Evolutionary conservation across 2,113 vertebrate species (phyloP).

Genomic region (Naja naja): DNA sequence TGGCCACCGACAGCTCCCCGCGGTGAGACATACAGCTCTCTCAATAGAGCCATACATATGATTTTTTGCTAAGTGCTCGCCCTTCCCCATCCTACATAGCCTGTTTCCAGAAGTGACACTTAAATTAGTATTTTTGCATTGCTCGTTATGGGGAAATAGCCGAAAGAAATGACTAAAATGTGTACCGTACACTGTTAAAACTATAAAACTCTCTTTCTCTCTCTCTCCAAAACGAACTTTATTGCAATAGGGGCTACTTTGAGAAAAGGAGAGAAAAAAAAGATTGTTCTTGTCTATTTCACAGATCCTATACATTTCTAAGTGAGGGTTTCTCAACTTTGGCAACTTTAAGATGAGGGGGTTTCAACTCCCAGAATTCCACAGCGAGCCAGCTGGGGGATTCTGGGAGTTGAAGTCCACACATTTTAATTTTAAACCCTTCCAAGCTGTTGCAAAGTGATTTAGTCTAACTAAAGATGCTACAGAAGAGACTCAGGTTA

Average conservation of each 20-base stretch:
- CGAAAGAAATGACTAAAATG: not conserved
- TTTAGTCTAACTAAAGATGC: not conserved
- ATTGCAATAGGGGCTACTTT: not conserved
- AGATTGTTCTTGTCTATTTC: not conserved
- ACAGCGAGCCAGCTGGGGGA: not conserved
- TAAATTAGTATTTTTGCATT: slow-evolving; percentile 27
- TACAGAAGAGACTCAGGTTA: not conserved
- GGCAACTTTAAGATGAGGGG: not conserved
- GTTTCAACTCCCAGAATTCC: not conserved
- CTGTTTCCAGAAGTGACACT: slow-evolving; percentile 23
- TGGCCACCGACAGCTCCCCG: slow-evolving; percentile 67
- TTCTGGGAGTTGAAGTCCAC: not conserved
- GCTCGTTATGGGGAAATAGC: not conserved
- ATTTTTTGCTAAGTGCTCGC: slow-evolving; percentile 65
- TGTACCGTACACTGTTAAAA: not conserved
- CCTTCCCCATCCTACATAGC: slow-evolving; percentile 31
- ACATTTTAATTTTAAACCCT: not conserved
- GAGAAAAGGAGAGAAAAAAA: not conserved
- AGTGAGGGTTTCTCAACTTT: not conserved
- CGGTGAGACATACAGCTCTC: slow-evolving; percentile 54
- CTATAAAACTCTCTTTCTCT: not conserved
- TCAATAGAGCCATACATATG: slow-evolving; percentile 62
- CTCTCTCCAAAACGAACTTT: not conserved
- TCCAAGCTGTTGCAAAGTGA: not conserved
- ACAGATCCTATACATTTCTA: not conserved